Evolutionary conservation across 1,140 invertebrate genomes (phyloP), one percentile per base, ranked within the genome.

Genomic region (Thereuonema tuberculata): DNA sequence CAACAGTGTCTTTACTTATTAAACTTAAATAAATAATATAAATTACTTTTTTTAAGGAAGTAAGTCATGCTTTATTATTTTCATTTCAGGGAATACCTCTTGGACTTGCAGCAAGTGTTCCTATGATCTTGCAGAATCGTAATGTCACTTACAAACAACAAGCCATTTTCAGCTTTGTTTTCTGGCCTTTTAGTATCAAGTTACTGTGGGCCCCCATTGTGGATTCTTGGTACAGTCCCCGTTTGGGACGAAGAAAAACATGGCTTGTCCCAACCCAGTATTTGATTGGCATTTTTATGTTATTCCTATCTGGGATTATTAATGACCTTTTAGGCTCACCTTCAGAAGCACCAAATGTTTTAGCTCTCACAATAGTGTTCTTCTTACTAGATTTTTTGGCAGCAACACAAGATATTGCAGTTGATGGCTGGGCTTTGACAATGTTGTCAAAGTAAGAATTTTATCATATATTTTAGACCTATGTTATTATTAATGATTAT

Each of bases 361-460:
- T 77, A 27, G 70, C 87, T 27, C 74, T 99, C 2, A 96, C 93
- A 5, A 66, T 80, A 23, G 78, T 92, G 53, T 99, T 99, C 76
- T 90, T 99, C 69, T 76, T 81, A 56, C 76, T 99, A 1, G 98
- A 97, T 68, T 96, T 98, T 67, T 77, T 99, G 55, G 95, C 94
- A 15, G 95, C 97, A 1, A 99, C 95, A 24, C 97, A 99, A 77
- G 97, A 99, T 75, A 98, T 99, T 70, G 95, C 94, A 58, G 95
- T 99, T 1, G 97, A 99, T 81, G 97, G 97, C 1, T 99, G 97
- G 97, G 96, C 96, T 1, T 75, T 99, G 1, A 99, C 96, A 1
- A 99, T 99, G 90, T 76, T 99, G 1, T 90, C 93, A 71, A 87
- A 88, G 83, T 87, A 73, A 65, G n/a, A n/a, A n/a, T n/a, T n/a